Conservation (phyloP, 2,888 invertebrate species). For the Eristalinus sepulchralis region DNA sequence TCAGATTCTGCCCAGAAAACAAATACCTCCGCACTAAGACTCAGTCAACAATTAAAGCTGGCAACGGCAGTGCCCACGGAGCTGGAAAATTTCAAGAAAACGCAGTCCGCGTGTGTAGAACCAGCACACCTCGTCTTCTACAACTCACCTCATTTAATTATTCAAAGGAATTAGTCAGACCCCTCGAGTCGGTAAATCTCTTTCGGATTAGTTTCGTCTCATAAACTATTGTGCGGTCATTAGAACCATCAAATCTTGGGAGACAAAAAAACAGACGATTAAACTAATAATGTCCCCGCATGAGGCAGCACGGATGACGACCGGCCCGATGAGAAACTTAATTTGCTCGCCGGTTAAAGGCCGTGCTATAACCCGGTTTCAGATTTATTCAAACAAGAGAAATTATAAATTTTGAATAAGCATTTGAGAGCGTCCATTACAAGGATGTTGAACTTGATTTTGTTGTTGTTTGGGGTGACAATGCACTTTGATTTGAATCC, state of each 20-base stretch:
- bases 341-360: slow-evolving; percentile 10
- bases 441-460: slow-evolving; percentile 22
- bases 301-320: background rate
- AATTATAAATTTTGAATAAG: background rate
- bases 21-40: too few relatives aligned
- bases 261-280: background rate
- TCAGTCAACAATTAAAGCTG: too few relatives aligned
- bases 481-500: background rate
- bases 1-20: too few relatives aligned
- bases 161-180: background rate
- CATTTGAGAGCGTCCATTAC: slow-evolving; percentile 5
- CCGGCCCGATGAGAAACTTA: background rate
- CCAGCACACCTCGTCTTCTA: background rate
- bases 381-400: background rate
- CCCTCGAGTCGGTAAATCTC: background rate
- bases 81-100: background rate
- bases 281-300: background rate
- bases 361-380: background rate
- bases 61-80: background rate
- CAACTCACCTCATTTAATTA: background rate
- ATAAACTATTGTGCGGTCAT: slow-evolving; percentile 35
- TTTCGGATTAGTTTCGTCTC: slow-evolving; percentile 21
- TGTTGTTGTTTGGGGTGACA: background rate
- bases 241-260: slow-evolving; percentile 24
- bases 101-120: too few relatives aligned